Evolutionary conservation across 1,140 invertebrate species (phyloP), one percentile per base, ranked within the genome.

Genomic region (Pseudomyrmex flavicornis): DNA sequence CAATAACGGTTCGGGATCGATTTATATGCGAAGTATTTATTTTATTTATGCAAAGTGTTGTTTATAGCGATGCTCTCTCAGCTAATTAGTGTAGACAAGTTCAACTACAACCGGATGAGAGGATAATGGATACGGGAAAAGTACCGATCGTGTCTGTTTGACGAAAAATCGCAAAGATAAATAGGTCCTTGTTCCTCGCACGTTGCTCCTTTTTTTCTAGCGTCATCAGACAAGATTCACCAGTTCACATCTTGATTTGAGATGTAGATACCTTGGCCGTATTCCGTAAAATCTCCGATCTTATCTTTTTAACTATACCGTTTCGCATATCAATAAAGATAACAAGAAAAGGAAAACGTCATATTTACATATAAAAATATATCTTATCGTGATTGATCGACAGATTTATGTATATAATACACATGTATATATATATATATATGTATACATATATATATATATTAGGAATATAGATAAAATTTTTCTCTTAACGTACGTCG

Each of bases 281-380:
- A 20, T 12, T 56, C 22, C 52, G 50, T 52, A 35, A 48, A 35
- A 70, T 63, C 46, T 22, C 9, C 20, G 74, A 86, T 76, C 5
- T 75, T 77, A 70, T 58, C 22, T 50, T 0, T 13, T 62, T 77
- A 61, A 20, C 84, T 90, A 86, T 61, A 87, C 68, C 85, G 65
- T 58, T 75, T 89, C 85, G 74, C 77, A 84, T 75, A 76, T 88
- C 89, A 89, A 91, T 84, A 77, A 35, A 89, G 87, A 92, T 93
- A 92, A 93, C 92, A 91, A 92, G 88, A 88, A 92, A 88, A 35
- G 35, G 0, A 35, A 88, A 93, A 93, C 89, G 86, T 87, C 89
- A 85, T 94, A 94, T 93, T 90, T 93, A 93, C 93, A 93, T 93
- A 93, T 92, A 93, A 94, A 94, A 94, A 94, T 94, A 93, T 93